Percentiles rank a stretch among this genome's conserved stretches.
phyloP scores from a whole-genome alignment of 1,140 invertebrate genomes.

The Palaemon carinicauda region DNA sequence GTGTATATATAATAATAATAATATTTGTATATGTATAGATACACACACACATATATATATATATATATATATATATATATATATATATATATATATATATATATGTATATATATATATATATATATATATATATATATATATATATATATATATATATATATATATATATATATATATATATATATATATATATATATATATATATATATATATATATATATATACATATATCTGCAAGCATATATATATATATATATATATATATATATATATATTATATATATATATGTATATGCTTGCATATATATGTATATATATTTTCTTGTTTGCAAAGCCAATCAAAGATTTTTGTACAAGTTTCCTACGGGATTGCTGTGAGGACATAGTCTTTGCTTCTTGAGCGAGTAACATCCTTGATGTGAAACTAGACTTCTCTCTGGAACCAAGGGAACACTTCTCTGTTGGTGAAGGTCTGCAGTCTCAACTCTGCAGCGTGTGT shows the following conservation, averaged over 20 bases:
- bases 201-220: neutral
- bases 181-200: constrained; percentile 2
- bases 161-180: neutral
- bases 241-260: neutral
- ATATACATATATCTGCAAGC: neutral
- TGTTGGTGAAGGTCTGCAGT: too few relatives aligned
- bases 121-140: neutral
- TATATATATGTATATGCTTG: neutral
- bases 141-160: neutral
- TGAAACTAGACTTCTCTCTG: too few relatives aligned
- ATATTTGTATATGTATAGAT: neutral
- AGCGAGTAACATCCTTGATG: too few relatives aligned
- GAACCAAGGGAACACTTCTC: too few relatives aligned
- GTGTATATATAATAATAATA: neutral
- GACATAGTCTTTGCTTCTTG: too few relatives aligned
- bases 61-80: constrained; percentile 2
- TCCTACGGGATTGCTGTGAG: too few relatives aligned
- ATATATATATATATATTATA: neutral
- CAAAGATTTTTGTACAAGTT: too few relatives aligned
- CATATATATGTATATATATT: neutral
- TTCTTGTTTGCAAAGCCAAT: too few relatives aligned
- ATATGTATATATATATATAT: neutral
- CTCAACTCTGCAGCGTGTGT: too few relatives aligned
- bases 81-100: constrained; percentile 2
- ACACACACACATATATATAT: neutral